phyloP scores from a whole-genome alignment of 2,888 invertebrate genomes.

The Melanostoma mellinum region DNA sequence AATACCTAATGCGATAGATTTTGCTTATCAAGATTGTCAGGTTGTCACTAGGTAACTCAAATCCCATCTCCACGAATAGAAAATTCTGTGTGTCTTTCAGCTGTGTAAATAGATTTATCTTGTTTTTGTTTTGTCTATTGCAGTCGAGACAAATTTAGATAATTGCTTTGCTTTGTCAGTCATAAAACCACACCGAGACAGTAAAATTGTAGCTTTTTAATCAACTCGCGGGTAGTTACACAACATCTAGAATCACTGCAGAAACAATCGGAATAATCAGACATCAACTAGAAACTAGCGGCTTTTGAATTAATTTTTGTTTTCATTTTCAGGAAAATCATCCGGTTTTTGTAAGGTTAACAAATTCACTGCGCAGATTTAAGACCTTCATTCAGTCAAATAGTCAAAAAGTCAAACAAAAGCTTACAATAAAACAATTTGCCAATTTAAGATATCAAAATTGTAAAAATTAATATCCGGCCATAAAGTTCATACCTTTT shows the following conservation, averaged over 20 bases:
- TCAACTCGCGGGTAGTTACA: not conserved
- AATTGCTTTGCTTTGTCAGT: not conserved
- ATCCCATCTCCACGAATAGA: not conserved
- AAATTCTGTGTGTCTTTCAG: not conserved
- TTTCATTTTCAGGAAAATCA: no score
- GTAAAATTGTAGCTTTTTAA: constrained; percentile 12
- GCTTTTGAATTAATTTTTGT: constrained; percentile 1
- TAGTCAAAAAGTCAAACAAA: no score
- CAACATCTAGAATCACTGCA: constrained; percentile 4
- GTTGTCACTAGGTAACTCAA: not conserved
- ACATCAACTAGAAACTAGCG: constrained; percentile 32
- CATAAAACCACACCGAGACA: constrained; percentile 19
- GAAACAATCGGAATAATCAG: constrained; percentile 17
- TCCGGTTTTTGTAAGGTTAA: no score
- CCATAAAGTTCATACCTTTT: no score
- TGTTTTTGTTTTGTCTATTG: constrained; percentile 17
- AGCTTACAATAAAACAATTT: no score
- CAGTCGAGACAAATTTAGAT: constrained; percentile 32
- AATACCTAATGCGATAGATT: not conserved
- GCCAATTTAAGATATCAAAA: no score
- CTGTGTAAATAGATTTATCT: constrained; percentile 23
- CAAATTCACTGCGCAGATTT: no score
- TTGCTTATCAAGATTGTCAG: not conserved
- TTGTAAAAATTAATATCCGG: no score
- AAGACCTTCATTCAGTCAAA: no score